Base-by-base conservation (phyloP, 1,140 invertebrate species). In the Cherax quadricarinatus region DNA sequence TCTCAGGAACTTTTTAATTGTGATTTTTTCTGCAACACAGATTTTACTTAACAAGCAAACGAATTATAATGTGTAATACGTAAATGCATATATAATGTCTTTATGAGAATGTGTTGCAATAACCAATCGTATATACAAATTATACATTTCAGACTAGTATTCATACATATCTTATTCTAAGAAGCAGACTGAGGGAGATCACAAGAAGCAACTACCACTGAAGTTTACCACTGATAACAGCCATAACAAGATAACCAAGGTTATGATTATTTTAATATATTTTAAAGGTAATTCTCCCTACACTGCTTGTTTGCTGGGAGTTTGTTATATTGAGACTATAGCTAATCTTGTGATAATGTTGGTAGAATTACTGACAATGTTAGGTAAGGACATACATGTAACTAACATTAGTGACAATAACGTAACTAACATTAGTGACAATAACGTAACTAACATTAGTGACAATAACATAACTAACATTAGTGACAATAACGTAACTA, bases 101-200 rank as follows among this genome's bases (percentile, higher is more conserved):
- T 75, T 16, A 75, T 24, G 21, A 75, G 41, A 75, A 75, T 66
- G 62, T 66, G 62, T 30, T 75, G 70, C 24, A 30, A 30, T 75
- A n/a, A 75, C 70, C 70, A 75, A 75, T 75, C 70, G 30, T 66
- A n/a, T 75, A 75, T 75, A 30, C 30, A 75, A 75, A 4, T n/a
- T 75, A 75, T 75, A 75, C 70, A 75, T 75, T 30, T 75, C 70
- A 75, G 70, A 75, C 70, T 75, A 75, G 70, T 75, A 75, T 75
- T 75, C 70, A 75, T 24, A 75, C 70, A 30, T 21, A 75, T 75
- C 70, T 75, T 75, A 75, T 75, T 75, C 70, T 75, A 75, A 75
- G 9, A 30, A 75, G 70, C 70, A 75, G 70, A 75, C 70, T 75
- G 70, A 75, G 3, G 24, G 24, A 75, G 70, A 75, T 75, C 70